phyloP scores from a whole-genome alignment of 2,888 invertebrate genomes.

The Muscina levida region DNA sequence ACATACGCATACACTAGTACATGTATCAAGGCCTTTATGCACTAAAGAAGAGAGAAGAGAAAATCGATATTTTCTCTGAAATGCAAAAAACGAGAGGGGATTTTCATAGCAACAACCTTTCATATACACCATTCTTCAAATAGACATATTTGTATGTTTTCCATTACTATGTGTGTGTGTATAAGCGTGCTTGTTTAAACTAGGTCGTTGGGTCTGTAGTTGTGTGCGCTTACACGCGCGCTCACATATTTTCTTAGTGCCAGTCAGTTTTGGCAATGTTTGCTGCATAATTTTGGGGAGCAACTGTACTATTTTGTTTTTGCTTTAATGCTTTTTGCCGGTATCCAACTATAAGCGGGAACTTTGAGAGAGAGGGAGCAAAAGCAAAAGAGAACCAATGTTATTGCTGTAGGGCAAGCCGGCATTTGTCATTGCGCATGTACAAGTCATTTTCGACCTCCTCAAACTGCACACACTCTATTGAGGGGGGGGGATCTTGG shows the following conservation, averaged over 20 bases:
- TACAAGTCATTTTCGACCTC: neutral
- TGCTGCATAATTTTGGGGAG: slow-evolving; percentile 58
- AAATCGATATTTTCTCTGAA: slow-evolving; percentile 22
- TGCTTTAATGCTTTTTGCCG: slow-evolving; percentile 45
- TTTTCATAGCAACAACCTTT: slow-evolving; percentile 20
- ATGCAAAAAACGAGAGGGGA: slow-evolving; percentile 1
- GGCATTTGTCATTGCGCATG: slow-evolving; percentile 54
- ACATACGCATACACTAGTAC: neutral
- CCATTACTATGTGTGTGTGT: neutral
- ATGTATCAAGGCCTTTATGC: neutral
- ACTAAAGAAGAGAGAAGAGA: neutral
- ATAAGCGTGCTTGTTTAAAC: slow-evolving; percentile 24
- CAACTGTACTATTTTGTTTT: slow-evolving; percentile 62
- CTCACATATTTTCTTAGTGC: neutral
- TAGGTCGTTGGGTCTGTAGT: slow-evolving; percentile 48
- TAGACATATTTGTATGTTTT: neutral
- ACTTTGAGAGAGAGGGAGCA: slow-evolving; percentile 8
- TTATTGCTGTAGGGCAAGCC: slow-evolving; percentile 35
- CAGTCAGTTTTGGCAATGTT: slow-evolving; percentile 6
- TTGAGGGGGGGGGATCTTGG: too few species aligned
- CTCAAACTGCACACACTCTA: neutral
- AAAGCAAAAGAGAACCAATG: too few species aligned
- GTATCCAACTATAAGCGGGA: slow-evolving; percentile 52
- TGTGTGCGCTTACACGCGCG: slow-evolving; percentile 32
- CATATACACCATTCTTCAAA: too few species aligned